Percentiles rank a stretch among this genome's conserved stretches.
Evolutionary conservation across 2,797 vertebrate genomes (phyloP).

Genomic region (Danio albolineatus): DNA sequence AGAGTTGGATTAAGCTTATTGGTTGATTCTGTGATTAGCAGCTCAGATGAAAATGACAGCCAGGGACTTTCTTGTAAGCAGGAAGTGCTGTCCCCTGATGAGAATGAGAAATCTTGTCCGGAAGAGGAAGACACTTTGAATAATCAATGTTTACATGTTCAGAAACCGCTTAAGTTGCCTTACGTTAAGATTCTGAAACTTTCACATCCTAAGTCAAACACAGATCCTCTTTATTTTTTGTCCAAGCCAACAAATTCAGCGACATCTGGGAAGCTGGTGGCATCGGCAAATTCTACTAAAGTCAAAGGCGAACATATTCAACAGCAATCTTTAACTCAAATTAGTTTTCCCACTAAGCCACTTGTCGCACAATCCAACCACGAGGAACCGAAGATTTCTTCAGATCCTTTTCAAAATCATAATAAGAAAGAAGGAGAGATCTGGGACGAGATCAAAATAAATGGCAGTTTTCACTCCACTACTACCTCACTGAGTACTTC

Average conservation of each 20-base stretch:
- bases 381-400: conserved; percentile 18
- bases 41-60: conserved; percentile 31
- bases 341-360: neutral
- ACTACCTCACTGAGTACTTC: conserved; percentile 28
- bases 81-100: neutral
- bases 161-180: conserved; percentile 43
- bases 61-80: neutral
- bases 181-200: conserved; percentile 42
- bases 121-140: neutral
- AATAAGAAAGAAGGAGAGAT: neutral
- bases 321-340: neutral
- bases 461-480: conserved; percentile 30
- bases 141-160: conserved; percentile 36
- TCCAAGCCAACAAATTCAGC: conserved; percentile 27
- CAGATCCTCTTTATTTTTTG: conserved; percentile 6
- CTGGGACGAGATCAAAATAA: neutral
- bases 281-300: conserved; percentile 22
- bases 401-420: conserved; percentile 15
- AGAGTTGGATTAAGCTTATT: conserved; percentile 41
- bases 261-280: neutral
- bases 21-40: conserved; percentile 42
- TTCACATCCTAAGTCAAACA: neutral
- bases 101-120: neutral
- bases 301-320: conserved; percentile 6
- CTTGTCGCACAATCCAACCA: neutral